Conservation (phyloP, 2,113 vertebrate genomes). For the Glareola pratincola region DNA sequence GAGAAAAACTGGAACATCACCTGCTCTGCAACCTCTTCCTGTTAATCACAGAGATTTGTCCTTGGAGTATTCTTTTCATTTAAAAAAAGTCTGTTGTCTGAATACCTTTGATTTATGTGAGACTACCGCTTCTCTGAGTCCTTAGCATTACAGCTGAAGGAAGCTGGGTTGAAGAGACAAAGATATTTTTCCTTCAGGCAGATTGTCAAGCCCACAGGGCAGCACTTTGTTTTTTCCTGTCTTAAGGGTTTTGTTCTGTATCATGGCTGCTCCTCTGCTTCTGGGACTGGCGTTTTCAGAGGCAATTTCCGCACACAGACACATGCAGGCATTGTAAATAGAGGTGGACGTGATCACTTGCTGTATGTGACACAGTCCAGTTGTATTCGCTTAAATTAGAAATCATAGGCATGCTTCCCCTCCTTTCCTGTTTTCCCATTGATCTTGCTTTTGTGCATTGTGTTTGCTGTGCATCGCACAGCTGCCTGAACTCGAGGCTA, state of each 20-base stretch:
- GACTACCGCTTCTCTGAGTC: rapidly evolving
- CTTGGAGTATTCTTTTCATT: not conserved
- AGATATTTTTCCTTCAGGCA: not conserved
- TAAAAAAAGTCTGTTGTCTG: not conserved
- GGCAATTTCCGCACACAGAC: not conserved
- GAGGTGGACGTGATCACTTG: not conserved
- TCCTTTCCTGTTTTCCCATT: not conserved
- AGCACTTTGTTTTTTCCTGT: not conserved
- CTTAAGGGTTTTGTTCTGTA: not conserved
- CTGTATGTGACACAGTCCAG: not conserved
- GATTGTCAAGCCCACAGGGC: not conserved
- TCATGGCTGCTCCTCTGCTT: not conserved
- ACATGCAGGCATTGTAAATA: not conserved
- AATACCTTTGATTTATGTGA: not conserved
- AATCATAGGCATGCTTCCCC: not conserved
- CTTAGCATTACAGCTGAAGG: not conserved
- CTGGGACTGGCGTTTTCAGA: not conserved
- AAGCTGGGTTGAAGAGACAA: not conserved
- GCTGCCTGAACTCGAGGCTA: not conserved
- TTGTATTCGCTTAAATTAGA: constrained; percentile 3
- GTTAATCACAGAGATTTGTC: not conserved
- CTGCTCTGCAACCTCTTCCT: not conserved
- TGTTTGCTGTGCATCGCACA: not conserved
- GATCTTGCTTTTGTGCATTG: not conserved
- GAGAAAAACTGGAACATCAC: not conserved